Evolutionary conservation across 1,140 invertebrate species (phyloP), one percentile per base, ranked within the genome.

Genomic region (Pseudoatta argentina): DNA sequence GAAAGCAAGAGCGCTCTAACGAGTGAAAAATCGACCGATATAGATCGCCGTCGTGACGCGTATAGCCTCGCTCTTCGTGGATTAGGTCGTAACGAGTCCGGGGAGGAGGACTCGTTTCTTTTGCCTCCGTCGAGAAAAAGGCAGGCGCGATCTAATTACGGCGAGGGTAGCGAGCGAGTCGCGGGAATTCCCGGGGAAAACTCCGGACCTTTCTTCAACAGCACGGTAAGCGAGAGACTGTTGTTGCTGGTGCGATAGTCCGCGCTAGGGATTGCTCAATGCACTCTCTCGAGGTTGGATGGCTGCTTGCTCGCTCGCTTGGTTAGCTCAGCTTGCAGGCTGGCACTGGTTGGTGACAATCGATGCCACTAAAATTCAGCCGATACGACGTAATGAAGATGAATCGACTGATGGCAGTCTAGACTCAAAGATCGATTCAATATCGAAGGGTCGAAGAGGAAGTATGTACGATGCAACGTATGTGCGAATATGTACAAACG

Each of bases 1-100:
- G 69, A 55, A 67, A 67, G 48, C 48, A 69, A 57, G 57, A 59
- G 39, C 34, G 69, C 55, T 73, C 79, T 83, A 75, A 83, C 55
- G 79, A 83, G 79, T 83, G 79, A 83, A 83, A 83, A 83, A 83
- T 83, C 69, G 69, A 75, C 39, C 67, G 39, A 82, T 72, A 59
- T 69, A 77, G 44, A 73, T 69, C 63, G 77, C n/a, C 78, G 3
- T 67, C 53, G 30, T 59, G 24, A n/a, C 55, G 66, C 59, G 66
- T 82, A 82, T n/a, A 59, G 79, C 39, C 64, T 69, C n/a, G 57
- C 39, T 51, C 66, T 64, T 73, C 55, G 39, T 75, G 27, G 39
- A 39, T 44, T 69, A 69, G 21, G n/a, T 73, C 69, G 79, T 63
- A 75, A 83, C 69, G 79, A 81, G 79, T 30, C 39, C 79, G 24